Percentiles rank a stretch among this genome's conserved stretches.
Evolutionary conservation across 2,797 vertebrate genomes (phyloP).

Genomic region (Lepus townsendii): DNA sequence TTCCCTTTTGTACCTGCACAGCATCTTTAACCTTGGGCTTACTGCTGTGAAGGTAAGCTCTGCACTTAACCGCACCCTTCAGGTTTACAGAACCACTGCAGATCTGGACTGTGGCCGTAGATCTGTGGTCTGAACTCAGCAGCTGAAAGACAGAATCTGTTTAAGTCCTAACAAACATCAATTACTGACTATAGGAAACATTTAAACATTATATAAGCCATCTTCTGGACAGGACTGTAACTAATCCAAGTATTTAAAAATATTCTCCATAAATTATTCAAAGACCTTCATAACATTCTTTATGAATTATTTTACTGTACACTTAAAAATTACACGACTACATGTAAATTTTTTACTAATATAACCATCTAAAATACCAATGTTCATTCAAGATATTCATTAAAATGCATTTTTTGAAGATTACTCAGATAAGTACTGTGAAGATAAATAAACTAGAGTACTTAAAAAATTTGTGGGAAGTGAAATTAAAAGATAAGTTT

Average conservation of each 20-base stretch:
- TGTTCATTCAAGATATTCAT: slow-evolving; percentile 15
- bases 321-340: slow-evolving; percentile 30
- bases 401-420: slow-evolving; percentile 44
- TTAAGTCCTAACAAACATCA: background rate
- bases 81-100: slow-evolving; percentile 93
- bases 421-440: background rate
- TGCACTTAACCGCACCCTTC: slow-evolving; percentile 92
- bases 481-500: too few species aligned
- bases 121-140: slow-evolving; percentile 83
- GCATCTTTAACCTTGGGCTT: slow-evolving; percentile 94
- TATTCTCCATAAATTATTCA: slow-evolving; percentile 52
- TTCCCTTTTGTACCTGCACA: slow-evolving; percentile 90
- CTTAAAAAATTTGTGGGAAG: too few species aligned
- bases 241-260: background rate
- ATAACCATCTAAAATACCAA: slow-evolving; percentile 18
- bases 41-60: slow-evolving; percentile 94
- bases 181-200: slow-evolving; percentile 29
- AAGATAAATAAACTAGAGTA: slow-evolving; percentile 20
- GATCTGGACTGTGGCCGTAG: slow-evolving; percentile 89
- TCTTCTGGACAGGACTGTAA: slow-evolving; percentile 27
- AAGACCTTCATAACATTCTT: slow-evolving; percentile 14
- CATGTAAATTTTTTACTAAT: slow-evolving; percentile 14
- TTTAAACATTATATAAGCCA: background rate
- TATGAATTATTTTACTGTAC: background rate
- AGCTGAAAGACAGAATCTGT: slow-evolving; percentile 84